Conservation (phyloP, 2,113 vertebrate species). For the Aspidoscelis tigris region DNA sequence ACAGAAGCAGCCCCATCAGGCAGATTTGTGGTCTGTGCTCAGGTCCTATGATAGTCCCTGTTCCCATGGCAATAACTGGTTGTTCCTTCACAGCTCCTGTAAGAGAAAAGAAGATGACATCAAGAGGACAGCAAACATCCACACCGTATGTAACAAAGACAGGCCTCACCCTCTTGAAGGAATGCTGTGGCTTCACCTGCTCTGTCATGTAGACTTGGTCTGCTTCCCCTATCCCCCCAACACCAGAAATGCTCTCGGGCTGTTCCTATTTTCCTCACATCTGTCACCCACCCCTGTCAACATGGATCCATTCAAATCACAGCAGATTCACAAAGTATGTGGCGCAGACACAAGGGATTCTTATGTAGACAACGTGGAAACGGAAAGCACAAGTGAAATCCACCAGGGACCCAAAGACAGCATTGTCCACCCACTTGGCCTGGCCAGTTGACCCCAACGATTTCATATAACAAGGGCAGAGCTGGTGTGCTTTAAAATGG, state of each 20-base stretch:
- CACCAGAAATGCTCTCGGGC: conserved; percentile 39
- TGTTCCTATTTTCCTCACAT: not conserved
- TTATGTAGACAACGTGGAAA: conserved; percentile 87
- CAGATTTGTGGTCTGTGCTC: not conserved
- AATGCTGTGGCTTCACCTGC: conserved; percentile 91
- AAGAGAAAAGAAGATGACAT: conserved; percentile 70
- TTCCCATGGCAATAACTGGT: not conserved
- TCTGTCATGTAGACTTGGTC: conserved; percentile 82
- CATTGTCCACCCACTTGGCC: not conserved
- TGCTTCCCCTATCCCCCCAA: not conserved
- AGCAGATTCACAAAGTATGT: conserved; percentile 88
- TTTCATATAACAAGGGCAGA: not conserved
- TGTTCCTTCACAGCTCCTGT: conserved; percentile 62
- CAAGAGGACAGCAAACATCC: conserved; percentile 79
- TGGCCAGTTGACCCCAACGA: not conserved
- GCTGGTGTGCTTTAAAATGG: no score
- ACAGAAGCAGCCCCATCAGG: not conserved
- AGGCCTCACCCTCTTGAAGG: conserved; percentile 85
- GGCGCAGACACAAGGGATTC: conserved; percentile 83
- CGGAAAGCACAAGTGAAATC: conserved; percentile 74
- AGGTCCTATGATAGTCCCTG: not conserved
- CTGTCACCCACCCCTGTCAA: not conserved
- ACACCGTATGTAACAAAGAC: conserved; percentile 82
- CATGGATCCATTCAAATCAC: conserved; percentile 21
- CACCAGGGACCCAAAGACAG: not conserved